Percentiles rank a stretch among this genome's conserved stretches.
phyloP scores from a whole-genome alignment of 2,113 vertebrate genomes.

The Platichthys flesus region DNA sequence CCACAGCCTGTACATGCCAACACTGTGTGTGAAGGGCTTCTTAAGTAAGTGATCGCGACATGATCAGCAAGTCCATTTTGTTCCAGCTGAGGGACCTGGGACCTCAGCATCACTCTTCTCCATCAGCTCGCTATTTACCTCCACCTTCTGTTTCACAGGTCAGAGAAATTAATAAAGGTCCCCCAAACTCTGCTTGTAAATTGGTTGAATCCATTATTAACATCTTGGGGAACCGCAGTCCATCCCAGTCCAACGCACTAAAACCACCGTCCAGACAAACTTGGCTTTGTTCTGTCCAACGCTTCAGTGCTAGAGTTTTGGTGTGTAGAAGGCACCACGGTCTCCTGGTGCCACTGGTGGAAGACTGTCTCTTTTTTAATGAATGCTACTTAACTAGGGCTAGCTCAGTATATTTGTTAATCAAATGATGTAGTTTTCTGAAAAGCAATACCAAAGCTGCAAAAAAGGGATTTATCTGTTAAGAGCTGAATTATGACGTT shows the following conservation, averaged over 20 bases:
- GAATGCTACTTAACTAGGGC: slow-evolving; percentile 2
- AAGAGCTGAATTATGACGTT: neutral
- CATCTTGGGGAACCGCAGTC: neutral
- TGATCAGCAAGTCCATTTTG: slow-evolving; percentile 16
- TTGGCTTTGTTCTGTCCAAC: neutral
- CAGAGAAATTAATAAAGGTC: slow-evolving; percentile 9
- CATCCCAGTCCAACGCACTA: neutral
- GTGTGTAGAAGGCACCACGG: neutral
- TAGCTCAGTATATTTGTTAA: slow-evolving; percentile 5
- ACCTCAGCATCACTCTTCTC: slow-evolving; percentile 12
- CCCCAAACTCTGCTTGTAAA: slow-evolving; percentile 12
- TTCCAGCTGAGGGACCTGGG: slow-evolving; percentile 20
- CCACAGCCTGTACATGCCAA: slow-evolving; percentile 38
- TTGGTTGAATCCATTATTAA: slow-evolving; percentile 21
- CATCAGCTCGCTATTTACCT: slow-evolving; percentile 13
- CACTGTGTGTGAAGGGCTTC: slow-evolving; percentile 71
- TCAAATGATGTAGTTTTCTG: slow-evolving; percentile 7
- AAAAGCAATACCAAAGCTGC: slow-evolving; percentile 55
- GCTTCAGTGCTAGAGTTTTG: neutral
- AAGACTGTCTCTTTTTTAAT: slow-evolving; percentile 5
- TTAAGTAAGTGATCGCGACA: slow-evolving; percentile 49
- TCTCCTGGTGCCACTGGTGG: neutral
- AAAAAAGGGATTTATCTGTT: slow-evolving; percentile 9
- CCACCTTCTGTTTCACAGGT: neutral
- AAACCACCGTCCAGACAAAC: neutral